A percentile compares a stretch with the other conserved stretches of the same genome.
Conservation (phyloP, 53 echinoderm and acorn worm genomes). For the Holothuria leucospilota region DNA sequence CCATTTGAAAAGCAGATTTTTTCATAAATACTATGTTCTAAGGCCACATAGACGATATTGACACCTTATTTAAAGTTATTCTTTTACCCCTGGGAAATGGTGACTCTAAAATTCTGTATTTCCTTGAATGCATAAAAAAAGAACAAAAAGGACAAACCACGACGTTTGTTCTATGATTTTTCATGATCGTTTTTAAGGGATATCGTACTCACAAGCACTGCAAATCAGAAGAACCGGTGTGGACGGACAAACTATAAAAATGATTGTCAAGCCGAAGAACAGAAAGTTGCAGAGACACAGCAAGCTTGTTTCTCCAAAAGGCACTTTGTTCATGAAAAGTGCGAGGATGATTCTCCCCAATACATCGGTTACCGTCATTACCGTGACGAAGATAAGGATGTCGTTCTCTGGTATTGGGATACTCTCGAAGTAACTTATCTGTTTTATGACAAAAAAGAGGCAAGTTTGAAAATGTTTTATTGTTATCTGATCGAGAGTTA, state of each 20-base stretch:
- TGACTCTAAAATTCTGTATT: too few species aligned
- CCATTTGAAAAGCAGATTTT: too few species aligned
- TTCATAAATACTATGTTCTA: too few species aligned
- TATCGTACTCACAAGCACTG: conserved; percentile 5
- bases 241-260: not conserved
- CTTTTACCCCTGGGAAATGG: too few species aligned
- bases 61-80: too few species aligned
- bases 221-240: not conserved
- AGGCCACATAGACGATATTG: too few species aligned
- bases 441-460: not conserved
- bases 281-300: not conserved
- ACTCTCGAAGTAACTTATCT: conserved; percentile 38
- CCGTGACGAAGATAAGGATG: conserved; percentile 4
- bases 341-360: not conserved
- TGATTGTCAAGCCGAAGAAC: not conserved
- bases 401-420: not conserved
- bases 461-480: too few species aligned
- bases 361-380: conserved; percentile 20
- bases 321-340: conserved; percentile 13
- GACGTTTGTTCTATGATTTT: too few species aligned
- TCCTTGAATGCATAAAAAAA: too few species aligned
- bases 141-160: too few species aligned
- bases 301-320: not conserved
- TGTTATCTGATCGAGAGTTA: too few species aligned
- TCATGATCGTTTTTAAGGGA: not conserved